These are phyloP conservation scores for Erythrolamprus reginae DNA, from an alignment of 2,113 vertebrate species.

Conservation along the genomic window DNA sequence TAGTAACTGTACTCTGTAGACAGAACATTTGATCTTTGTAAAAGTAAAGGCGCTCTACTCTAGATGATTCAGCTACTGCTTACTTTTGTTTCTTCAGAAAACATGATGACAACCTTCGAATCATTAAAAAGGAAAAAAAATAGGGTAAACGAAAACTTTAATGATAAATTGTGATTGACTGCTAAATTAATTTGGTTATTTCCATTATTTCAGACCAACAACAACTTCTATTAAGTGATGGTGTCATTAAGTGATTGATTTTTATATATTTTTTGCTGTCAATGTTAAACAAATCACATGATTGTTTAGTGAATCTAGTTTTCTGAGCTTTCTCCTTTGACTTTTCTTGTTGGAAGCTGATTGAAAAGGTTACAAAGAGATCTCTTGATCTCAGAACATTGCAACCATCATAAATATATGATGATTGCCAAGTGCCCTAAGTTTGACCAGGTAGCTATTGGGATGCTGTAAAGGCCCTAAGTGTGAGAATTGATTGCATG, in stretches of 20 bases:
- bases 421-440: neutral
- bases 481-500: neutral
- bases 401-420: neutral
- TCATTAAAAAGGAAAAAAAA: slow-evolving; percentile 36
- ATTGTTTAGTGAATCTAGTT: neutral
- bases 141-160: neutral
- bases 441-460: neutral
- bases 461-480: neutral
- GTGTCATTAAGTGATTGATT: neutral
- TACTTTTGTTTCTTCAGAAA: slow-evolving; percentile 13
- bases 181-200: neutral
- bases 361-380: neutral
- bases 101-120: slow-evolving; percentile 25
- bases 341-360: neutral
- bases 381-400: neutral
- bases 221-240: neutral
- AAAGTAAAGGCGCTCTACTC: slow-evolving; percentile 25
- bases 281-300: neutral
- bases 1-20: slow-evolving; percentile 55
- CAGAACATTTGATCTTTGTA: slow-evolving; percentile 51
- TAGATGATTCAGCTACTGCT: slow-evolving; percentile 12
- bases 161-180: neutral
- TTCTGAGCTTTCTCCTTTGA: neutral
- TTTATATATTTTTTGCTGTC: neutral
- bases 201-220: neutral